These are phyloP conservation scores for Sanderia malayensis DNA, from an alignment of 30 jellyfish, hydroid and myxozoan species.

Conservation along the genomic window DNA sequence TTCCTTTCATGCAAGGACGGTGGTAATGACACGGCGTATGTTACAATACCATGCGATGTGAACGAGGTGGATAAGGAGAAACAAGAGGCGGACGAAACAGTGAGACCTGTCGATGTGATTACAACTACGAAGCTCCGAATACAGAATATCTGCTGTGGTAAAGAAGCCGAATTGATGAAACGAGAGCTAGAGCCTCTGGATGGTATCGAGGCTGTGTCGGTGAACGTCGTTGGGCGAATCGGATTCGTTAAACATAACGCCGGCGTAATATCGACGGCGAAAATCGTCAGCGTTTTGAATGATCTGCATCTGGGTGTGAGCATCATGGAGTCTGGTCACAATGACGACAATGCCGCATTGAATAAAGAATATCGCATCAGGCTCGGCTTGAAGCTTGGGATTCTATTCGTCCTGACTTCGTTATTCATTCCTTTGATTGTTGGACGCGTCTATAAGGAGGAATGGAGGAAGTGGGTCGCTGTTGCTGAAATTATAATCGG, in stretches of 20 bases:
- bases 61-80: slow-evolving; percentile 5
- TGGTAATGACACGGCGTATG: neutral
- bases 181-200: slow-evolving; percentile 40
- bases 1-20: neutral
- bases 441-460: slow-evolving; percentile 8
- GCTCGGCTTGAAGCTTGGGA: slow-evolving; percentile 22
- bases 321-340: slow-evolving; percentile 66
- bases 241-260: slow-evolving; percentile 67
- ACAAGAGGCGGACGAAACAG: slow-evolving; percentile 6
- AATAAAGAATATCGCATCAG: slow-evolving; percentile 17
- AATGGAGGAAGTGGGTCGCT: slow-evolving; percentile 64
- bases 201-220: slow-evolving; percentile 65
- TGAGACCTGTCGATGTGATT: neutral
- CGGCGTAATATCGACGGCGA: slow-evolving; percentile 32
- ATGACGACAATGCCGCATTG: slow-evolving; percentile 13
- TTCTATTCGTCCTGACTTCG: slow-evolving; percentile 14
- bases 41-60: slow-evolving; percentile 1
- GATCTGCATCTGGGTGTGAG: slow-evolving; percentile 77
- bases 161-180: slow-evolving; percentile 75
- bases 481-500: slow-evolving; percentile 61
- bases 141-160: slow-evolving; percentile 87
- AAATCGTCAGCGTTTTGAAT: slow-evolving; percentile 47
- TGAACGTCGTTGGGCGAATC: slow-evolving; percentile 77
- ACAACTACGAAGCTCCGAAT: slow-evolving; percentile 68
- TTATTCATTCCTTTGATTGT: slow-evolving; percentile 48